A percentile compares a stretch with the other conserved stretches of the same genome.
phyloP scores from a whole-genome alignment of 1,140 invertebrate genomes.

The Pseudomyrmex sp. region DNA sequence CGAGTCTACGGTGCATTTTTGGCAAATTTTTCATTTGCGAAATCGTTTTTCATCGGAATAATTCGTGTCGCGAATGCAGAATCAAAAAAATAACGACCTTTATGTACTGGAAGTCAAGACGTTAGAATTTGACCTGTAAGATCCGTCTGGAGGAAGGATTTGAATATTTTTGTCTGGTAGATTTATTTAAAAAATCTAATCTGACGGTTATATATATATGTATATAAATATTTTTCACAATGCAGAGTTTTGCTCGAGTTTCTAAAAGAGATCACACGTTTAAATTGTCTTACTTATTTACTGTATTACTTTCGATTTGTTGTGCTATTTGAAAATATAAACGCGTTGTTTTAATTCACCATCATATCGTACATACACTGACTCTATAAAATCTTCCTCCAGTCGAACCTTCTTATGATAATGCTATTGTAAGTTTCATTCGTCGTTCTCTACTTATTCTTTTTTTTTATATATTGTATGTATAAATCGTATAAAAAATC shows the following conservation, averaged over 20 bases:
- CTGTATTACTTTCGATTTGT: conserved; percentile 64
- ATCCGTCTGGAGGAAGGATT: conserved; percentile 56
- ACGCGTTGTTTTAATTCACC: conserved; percentile 40
- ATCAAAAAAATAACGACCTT: conserved; percentile 41
- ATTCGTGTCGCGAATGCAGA: conserved; percentile 52
- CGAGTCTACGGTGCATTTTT: conserved; percentile 10
- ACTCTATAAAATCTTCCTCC: conserved; percentile 46
- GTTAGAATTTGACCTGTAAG: conserved; percentile 38
- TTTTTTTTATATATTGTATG: conserved; percentile 59
- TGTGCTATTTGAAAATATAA: conserved; percentile 60
- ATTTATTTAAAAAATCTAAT: conserved; percentile 21
- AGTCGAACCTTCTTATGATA: conserved; percentile 44
- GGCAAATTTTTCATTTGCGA: conserved; percentile 40
- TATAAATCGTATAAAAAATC: conserved; percentile 80
- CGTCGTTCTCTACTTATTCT: conserved; percentile 54
- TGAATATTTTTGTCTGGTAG: not conserved
- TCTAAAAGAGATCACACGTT: conserved; percentile 25
- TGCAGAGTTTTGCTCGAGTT: conserved; percentile 38
- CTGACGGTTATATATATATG: no score
- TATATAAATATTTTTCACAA: conserved; percentile 7
- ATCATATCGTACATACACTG: conserved; percentile 46
- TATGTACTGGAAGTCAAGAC: conserved; percentile 63
- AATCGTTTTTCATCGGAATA: conserved; percentile 70
- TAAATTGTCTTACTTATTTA: conserved; percentile 27
- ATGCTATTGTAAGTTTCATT: conserved; percentile 46